phyloP scores from a whole-genome alignment of 2,888 invertebrate genomes.

The Andricus curvator region DNA sequence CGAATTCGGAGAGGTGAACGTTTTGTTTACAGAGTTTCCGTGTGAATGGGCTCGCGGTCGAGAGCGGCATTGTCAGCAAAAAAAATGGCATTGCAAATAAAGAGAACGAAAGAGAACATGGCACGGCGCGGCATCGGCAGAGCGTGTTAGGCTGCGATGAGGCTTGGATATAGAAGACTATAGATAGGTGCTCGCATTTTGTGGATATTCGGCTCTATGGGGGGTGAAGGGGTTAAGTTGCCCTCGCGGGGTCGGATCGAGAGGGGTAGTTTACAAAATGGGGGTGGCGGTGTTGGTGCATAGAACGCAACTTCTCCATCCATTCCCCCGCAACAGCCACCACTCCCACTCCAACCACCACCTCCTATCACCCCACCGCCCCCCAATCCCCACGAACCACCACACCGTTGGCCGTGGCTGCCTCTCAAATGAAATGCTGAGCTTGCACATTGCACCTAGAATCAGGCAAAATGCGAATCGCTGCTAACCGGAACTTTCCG shows the following conservation, averaged over 20 bases:
- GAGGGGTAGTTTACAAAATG: background rate
- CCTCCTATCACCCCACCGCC: conserved; percentile 15
- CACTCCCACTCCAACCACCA: conserved; percentile 33
- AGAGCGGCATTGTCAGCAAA: conserved; percentile 63
- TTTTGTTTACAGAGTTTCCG: conserved; percentile 68
- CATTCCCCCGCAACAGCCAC: background rate
- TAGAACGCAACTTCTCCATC: conserved; percentile 43
- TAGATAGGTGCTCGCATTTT: conserved; percentile 5
- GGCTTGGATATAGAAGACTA: conserved; percentile 30
- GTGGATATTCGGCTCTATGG: conserved; percentile 1
- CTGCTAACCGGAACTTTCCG: conserved; percentile 66
- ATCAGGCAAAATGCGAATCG: conserved; percentile 66
- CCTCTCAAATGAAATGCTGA: conserved; percentile 68
- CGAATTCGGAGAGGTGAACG: conserved; percentile 64
- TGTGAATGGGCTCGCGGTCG: conserved; percentile 67
- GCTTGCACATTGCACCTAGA: conserved; percentile 65
- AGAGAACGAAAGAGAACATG: conserved; percentile 40
- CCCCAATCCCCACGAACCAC: background rate
- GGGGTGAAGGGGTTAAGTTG: background rate
- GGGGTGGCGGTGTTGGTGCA: conserved; percentile 53
- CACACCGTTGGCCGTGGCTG: conserved; percentile 42
- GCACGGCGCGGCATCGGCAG: conserved; percentile 44
- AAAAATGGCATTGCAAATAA: conserved; percentile 53
- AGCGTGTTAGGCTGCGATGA: conserved; percentile 53
- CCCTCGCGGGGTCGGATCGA: background rate